These are phyloP conservation scores for Pachymerium ferrugineum DNA, from an alignment of 2,888 invertebrate species.

Conservation along the genomic window DNA sequence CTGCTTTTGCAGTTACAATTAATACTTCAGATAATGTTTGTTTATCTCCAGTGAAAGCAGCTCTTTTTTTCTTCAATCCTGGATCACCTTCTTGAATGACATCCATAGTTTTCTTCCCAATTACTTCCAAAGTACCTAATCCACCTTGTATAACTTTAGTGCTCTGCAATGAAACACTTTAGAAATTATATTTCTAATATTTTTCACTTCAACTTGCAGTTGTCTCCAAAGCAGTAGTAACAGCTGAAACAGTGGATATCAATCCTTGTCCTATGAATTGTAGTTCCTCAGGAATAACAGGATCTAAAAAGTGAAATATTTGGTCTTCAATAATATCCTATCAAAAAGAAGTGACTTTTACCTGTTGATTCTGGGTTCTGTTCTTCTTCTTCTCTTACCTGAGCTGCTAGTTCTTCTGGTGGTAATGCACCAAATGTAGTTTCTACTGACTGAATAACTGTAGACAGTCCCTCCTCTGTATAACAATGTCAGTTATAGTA, in stretches of 20 bases:
- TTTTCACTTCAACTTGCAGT: constrained; percentile 55
- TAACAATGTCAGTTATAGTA: background rate
- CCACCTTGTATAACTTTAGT: constrained; percentile 67
- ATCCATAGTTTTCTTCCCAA: constrained; percentile 92
- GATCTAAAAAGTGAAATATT: background rate
- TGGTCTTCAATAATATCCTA: background rate
- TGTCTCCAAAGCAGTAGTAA: constrained; percentile 55
- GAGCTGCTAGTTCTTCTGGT: constrained; percentile 67
- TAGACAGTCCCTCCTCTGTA: constrained; percentile 66
- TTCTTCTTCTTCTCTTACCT: constrained; percentile 40
- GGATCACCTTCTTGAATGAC: constrained; percentile 89
- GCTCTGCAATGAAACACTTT: constrained; percentile 35
- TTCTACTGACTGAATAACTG: constrained; percentile 62
- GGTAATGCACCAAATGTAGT: constrained; percentile 75
- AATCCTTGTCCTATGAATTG: constrained; percentile 55
- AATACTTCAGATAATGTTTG: constrained; percentile 34
- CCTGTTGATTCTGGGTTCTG: background rate
- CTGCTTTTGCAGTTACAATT: background rate
- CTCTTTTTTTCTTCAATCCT: constrained; percentile 70
- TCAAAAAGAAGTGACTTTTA: background rate
- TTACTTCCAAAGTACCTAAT: constrained; percentile 80
- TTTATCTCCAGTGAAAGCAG: constrained; percentile 52
- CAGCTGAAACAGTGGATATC: constrained; percentile 59
- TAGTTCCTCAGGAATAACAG: background rate
- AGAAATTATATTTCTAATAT: constrained; percentile 28